Conservation (phyloP, 2,888 invertebrate species). For the Melitaea athalia region DNA sequence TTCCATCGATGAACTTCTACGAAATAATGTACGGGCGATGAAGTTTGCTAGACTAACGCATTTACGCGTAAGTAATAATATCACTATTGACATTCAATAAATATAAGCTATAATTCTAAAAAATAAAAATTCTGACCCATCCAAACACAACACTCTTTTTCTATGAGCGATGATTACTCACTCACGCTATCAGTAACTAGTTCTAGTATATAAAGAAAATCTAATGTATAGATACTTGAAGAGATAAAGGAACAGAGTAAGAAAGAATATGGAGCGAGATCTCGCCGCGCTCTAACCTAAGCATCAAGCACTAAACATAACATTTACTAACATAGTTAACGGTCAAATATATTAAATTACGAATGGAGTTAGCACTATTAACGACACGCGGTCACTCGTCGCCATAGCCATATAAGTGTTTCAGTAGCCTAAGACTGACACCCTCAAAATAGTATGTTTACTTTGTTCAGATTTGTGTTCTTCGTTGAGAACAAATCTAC, state of each 20-base stretch:
- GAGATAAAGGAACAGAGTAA: constrained; percentile 29
- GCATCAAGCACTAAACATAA: constrained; percentile 76
- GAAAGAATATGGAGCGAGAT: constrained; percentile 51
- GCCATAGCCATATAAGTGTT: constrained; percentile 47
- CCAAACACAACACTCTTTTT: constrained; percentile 74
- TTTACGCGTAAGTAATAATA: constrained; percentile 55
- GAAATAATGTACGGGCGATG: constrained; percentile 70
- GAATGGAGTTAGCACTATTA: constrained; percentile 67
- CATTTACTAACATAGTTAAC: constrained; percentile 75
- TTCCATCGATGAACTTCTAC: constrained; percentile 68
- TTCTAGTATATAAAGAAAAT: constrained; percentile 64
- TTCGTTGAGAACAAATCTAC: constrained; percentile 34
- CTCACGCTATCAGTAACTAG: constrained; percentile 64
- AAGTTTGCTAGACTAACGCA: constrained; percentile 76
- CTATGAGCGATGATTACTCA: constrained; percentile 54
- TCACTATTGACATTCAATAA: constrained; percentile 48
- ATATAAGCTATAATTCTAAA: constrained; percentile 62
- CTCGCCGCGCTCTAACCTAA: constrained; percentile 60
- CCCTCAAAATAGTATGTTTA: not conserved
- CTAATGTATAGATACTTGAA: constrained; percentile 47
- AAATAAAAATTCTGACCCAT: constrained; percentile 77
- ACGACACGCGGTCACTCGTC: constrained; percentile 69
- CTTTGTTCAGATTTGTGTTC: constrained; percentile 19
- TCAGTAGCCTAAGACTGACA: not conserved
- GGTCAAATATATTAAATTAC: constrained; percentile 77